phyloP scores from a whole-genome alignment of 2,888 invertebrate genomes.

The Thereva nobilitata region DNA sequence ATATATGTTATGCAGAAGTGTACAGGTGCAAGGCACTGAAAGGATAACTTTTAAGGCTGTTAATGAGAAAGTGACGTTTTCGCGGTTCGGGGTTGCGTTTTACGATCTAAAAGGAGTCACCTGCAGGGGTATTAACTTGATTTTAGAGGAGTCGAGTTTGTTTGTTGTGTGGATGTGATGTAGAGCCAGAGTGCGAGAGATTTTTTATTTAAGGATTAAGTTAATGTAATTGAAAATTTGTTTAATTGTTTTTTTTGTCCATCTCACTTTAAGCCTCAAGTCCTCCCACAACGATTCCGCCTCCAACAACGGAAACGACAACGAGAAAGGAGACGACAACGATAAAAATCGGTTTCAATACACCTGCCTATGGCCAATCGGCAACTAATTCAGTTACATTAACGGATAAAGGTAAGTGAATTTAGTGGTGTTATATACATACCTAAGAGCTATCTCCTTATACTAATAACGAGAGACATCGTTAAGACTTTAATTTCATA shows the following conservation, averaged over 20 bases:
- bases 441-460: background rate
- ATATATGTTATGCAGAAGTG: background rate
- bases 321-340: slow-evolving; percentile 49
- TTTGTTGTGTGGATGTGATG: background rate
- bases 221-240: too few species aligned
- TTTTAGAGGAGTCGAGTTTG: background rate
- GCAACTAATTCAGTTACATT: slow-evolving; percentile 67
- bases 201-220: too few species aligned
- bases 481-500: too few species aligned
- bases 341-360: slow-evolving; percentile 47
- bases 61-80: slow-evolving; percentile 13
- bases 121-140: background rate
- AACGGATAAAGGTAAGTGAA: slow-evolving; percentile 62
- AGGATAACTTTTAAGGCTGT: slow-evolving; percentile 27
- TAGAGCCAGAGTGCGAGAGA: too few species aligned
- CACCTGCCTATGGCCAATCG: slow-evolving; percentile 66
- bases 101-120: background rate
- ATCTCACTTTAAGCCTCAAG: slow-evolving; percentile 65
- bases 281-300: slow-evolving; percentile 80
- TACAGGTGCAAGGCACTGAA: slow-evolving; percentile 9
- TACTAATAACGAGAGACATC: too few species aligned
- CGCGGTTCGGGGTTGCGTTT: background rate
- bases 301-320: slow-evolving; percentile 68
- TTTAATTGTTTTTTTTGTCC: background rate
- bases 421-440: slow-evolving; percentile 3